Evolutionary conservation across 2,888 invertebrate species (phyloP), one percentile per base, ranked within the genome.

Genomic region (Chydorus sphaericus): DNA sequence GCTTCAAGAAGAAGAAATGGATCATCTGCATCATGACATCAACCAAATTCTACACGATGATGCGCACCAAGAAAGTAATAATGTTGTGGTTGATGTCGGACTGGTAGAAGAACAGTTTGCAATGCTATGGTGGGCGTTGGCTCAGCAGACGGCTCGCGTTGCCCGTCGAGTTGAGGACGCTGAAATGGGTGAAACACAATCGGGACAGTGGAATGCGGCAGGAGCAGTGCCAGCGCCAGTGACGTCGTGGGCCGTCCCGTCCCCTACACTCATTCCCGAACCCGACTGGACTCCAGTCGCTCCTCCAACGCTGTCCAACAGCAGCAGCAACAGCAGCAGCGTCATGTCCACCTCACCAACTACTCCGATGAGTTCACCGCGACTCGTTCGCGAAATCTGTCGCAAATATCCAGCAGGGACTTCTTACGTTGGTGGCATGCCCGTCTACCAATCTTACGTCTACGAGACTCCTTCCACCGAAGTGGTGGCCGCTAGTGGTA

Each of bases 141-240:
- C 52, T 37, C 52, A 52, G 52, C 52, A 52, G 36, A 52, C 52
- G 18, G 52, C 52, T 52, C 52, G 52, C 23, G 52, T 52, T 26
- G 52, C 52, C 14, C 52, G 36, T 8, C 52, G 36, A 20, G n/a
- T 36, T 31, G 52, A 29, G 33, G 44, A 20, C 28, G 44, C 44
- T 26, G 36, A 26, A 23, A 33, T 33, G 36, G 33, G 36, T 37
- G n/a, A 8, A 20, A 3, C 52, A n/a, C 16, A 37, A 33, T 23
- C 23, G 16, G 7, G 23, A 14, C 8, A 14, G 8, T 14, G 44
- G 44, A 44, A 44, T 44, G 44, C 23, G 44, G 23, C 26, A 28
- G 44, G 26, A 26, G 26, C 44, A 28, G 44, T 44, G 44, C 23
- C 44, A 14, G 44, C 44, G 23, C 44, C 44, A 28, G 44, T 44